phyloP scores from a whole-genome alignment of 2,113 vertebrate species.

The Cynopterus brachyotis region DNA sequence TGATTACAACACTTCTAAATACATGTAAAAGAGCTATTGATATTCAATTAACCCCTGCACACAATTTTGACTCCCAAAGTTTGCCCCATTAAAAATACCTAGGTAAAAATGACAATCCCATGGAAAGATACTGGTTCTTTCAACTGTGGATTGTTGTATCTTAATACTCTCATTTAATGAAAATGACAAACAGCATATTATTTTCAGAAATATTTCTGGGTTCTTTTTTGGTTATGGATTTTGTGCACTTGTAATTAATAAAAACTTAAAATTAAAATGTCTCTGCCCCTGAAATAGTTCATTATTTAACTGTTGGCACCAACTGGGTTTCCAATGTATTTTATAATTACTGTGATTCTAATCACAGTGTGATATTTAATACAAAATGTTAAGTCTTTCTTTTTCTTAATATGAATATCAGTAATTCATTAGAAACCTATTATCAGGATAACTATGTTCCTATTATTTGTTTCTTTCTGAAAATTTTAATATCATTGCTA shows the following conservation, averaged over 20 bases:
- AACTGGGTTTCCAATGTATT: neutral
- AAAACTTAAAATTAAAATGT: neutral
- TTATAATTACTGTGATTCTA: neutral
- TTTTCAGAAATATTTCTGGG: neutral
- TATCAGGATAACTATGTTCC: constrained; percentile 62
- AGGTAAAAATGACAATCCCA: neutral
- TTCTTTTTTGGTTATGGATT: neutral
- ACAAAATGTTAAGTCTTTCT: neutral
- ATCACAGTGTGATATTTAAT: constrained; percentile 27
- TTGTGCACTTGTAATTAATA: neutral
- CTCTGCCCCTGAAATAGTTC: neutral
- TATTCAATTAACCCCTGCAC: neutral
- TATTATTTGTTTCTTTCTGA: constrained; percentile 76
- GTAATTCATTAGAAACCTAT: constrained; percentile 69
- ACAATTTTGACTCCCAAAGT: neutral
- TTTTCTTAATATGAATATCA: constrained; percentile 67
- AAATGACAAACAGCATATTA: neutral
- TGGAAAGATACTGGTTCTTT: neutral
- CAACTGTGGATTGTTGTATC: neutral
- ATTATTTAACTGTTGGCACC: neutral
- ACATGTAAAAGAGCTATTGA: neutral
- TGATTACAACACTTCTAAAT: neutral
- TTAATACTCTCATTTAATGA: neutral
- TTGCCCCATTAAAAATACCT: neutral
- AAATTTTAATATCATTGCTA: constrained; percentile 69